Evolutionary conservation across 2,113 vertebrate genomes (phyloP), one percentile per base, ranked within the genome.

Genomic region (Ceratotherium simum): DNA sequence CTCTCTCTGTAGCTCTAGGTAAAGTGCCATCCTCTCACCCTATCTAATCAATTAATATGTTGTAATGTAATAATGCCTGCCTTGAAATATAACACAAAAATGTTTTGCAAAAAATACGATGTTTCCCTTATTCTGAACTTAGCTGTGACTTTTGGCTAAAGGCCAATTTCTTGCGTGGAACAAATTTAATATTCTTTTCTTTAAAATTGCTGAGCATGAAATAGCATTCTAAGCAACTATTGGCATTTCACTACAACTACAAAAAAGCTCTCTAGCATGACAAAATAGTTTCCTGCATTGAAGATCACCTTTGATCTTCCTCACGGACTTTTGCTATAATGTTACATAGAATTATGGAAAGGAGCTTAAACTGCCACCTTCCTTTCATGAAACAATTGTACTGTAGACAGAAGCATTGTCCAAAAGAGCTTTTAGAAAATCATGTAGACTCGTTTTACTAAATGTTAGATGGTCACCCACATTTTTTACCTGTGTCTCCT

Each of bases 141-240:
- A 98, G 75, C 60, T 97, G 70, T 98, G 33, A 51, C 58, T 97
- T 90, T 86, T 98, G 92, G 87, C 87, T 96, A 81, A 88, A 95
- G 46, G 58, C 87, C 73, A 97, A 20, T 84, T 98, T 84, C 95
- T 97, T 96, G 82, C 92, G 86, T 97, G 64, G 78, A 90, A 86
- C 27, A 70, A 88, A 93, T 91, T 95, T 96, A 98, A 98, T 96
- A 73, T 98, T 96, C 64, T 96, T 95, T 98, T 97, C 58, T 96
- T 73, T 97, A 96, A 90, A 89, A 92, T 51, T 92, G 13, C 31
- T 90, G 83, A 97, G 58, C 64, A 95, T 98, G 96, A 96, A 98
- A 97, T 76, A 23, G 56, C 93, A 94, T 92, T 96, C 93, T 70
- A 88, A 98, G 51, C 16, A 39, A 92, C 46, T 86, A 96, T 94